Conservation (phyloP, 2,797 vertebrate genomes). For the Mormyrops attenuatus region DNA sequence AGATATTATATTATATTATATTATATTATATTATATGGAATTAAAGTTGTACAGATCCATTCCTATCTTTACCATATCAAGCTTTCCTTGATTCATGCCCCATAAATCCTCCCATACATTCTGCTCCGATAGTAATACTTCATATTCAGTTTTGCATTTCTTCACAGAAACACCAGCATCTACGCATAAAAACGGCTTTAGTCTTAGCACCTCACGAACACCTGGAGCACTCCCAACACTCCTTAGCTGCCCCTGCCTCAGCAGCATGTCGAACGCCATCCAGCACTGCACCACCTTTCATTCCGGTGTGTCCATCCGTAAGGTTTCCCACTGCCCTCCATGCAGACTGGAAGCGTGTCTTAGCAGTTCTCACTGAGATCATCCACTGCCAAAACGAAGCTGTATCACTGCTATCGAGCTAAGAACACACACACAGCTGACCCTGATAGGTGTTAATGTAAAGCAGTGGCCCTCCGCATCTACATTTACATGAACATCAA, state of each 20-base stretch:
- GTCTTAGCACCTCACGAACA: background rate
- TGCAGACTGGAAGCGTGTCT: background rate
- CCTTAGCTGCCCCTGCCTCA: background rate
- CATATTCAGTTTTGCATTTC: background rate
- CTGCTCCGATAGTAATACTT: background rate
- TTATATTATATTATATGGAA: background rate
- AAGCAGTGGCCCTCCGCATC: background rate
- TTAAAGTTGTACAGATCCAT: background rate
- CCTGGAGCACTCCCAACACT: background rate
- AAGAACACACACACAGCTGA: background rate
- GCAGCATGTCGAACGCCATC: background rate
- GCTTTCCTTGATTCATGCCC: background rate
- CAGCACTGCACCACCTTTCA: background rate
- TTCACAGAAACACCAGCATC: background rate
- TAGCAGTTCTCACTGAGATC: background rate
- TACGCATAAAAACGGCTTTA: background rate
- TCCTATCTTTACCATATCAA: background rate
- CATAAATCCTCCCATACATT: background rate
- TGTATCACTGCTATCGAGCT: background rate
- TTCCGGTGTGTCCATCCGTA: background rate
- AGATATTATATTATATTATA: background rate
- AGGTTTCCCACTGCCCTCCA: background rate
- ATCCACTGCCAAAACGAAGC: background rate
- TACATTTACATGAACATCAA: background rate
- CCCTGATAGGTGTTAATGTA: background rate